Evolutionary conservation across 23 tunicate species (phyloP).

Genomic region (Trididemnum miniatum): DNA sequence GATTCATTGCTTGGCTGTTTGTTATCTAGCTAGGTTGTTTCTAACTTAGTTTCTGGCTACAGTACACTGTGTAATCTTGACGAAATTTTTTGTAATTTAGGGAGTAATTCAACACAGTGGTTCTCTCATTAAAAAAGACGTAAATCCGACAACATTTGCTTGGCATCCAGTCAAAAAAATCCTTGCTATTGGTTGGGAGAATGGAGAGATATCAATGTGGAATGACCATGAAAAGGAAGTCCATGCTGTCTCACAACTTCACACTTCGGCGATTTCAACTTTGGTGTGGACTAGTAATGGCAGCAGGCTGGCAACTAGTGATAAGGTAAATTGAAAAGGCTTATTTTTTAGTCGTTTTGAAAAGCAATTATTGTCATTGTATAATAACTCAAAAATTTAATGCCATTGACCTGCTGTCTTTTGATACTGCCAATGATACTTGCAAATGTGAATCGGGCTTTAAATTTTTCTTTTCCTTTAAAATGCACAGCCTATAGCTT

Average conservation of each 20-base stretch:
- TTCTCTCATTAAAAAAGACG: constrained; percentile 37
- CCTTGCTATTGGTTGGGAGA: constrained; percentile 86
- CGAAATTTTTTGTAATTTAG: constrained; percentile 23
- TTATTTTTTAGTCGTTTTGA: neutral
- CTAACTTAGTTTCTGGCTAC: no score
- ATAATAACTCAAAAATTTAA: no score
- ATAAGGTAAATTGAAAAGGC: constrained; percentile 64
- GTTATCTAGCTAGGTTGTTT: no score
- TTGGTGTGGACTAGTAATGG: constrained; percentile 67
- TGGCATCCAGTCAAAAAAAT: constrained; percentile 81
- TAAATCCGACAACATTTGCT: constrained; percentile 30
- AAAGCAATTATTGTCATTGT: no score
- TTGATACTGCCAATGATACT: no score
- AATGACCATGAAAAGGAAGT: constrained; percentile 66
- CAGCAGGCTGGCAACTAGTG: constrained; percentile 57
- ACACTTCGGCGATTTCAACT: constrained; percentile 36
- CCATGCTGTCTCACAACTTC: constrained; percentile 55
- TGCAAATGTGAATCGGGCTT: no score
- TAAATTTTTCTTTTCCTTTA: no score
- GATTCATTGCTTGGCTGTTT: no score
- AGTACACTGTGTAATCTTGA: no score
- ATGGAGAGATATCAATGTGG: constrained; percentile 73
- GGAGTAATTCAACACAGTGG: constrained; percentile 32
- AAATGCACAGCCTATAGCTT: no score
- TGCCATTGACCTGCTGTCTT: no score